A percentile compares a stretch with the other conserved stretches of the same genome.
These are phyloP conservation scores for Mustela nigripes DNA, from an alignment of 2,113 vertebrate species.

Conservation along the genomic window DNA sequence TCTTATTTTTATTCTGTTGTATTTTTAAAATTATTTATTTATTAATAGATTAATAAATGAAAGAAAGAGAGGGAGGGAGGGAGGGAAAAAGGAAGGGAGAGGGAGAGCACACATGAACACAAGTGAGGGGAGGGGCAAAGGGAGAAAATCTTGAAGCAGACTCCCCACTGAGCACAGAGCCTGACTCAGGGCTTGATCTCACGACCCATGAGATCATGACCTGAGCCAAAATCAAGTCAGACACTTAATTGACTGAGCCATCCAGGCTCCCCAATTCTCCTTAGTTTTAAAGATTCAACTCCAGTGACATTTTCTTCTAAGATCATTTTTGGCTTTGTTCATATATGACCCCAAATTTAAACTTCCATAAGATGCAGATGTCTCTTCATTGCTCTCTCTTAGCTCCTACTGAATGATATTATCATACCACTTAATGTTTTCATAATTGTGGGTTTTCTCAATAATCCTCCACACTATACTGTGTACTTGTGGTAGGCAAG, in stretches of 20 bases:
- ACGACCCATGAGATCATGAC: neutral
- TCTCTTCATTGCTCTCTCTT: neutral
- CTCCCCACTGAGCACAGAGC: neutral
- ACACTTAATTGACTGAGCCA: neutral
- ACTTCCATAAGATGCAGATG: neutral
- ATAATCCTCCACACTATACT: neutral
- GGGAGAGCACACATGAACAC: neutral
- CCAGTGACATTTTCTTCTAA: neutral
- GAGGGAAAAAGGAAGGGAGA: neutral
- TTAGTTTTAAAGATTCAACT: constrained; percentile 13
- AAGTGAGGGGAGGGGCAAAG: neutral
- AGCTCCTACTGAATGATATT: neutral
- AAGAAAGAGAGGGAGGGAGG: neutral
- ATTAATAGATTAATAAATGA: no score
- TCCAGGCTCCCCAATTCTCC: neutral
- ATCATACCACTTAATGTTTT: neutral
- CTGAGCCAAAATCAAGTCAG: neutral
- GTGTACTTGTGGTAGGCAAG: neutral
- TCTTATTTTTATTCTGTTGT: neutral
- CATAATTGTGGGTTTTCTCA: neutral
- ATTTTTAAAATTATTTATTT: neutral
- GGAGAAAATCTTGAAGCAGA: neutral
- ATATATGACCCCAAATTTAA: neutral
- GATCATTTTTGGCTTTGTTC: neutral
- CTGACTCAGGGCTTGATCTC: neutral